Evolutionary conservation across 2,888 invertebrate species (phyloP).

Genomic region (Oxycera nigricornis): DNA sequence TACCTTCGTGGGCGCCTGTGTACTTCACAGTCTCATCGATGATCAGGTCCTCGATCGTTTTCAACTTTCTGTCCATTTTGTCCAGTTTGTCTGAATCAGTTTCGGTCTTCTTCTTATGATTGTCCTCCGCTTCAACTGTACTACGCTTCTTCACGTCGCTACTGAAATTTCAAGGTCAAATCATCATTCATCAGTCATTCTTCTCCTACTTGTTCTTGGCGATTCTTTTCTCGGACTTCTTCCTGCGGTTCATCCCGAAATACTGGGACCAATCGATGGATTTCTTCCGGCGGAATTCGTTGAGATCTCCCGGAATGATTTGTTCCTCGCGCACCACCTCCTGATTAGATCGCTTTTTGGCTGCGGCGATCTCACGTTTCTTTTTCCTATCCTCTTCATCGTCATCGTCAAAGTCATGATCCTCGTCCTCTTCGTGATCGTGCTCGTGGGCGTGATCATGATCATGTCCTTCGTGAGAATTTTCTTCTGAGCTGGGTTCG

Average conservation of each 20-base stretch:
- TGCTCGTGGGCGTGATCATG: conserved; percentile 51
- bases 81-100: conserved; percentile 68
- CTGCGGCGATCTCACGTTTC: conserved; percentile 56
- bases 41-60: conserved; percentile 78
- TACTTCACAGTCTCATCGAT: conserved; percentile 81
- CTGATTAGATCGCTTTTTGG: conserved; percentile 49
- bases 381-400: conserved; percentile 62
- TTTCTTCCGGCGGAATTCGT: conserved; percentile 73
- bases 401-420: conserved; percentile 52
- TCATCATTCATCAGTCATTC: conserved; percentile 52
- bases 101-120: conserved; percentile 56
- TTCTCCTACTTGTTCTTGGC: conserved; percentile 62
- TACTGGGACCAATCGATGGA: conserved; percentile 88
- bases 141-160: conserved; percentile 51
- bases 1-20: conserved; percentile 74
- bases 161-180: conserved; percentile 17
- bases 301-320: conserved; percentile 62
- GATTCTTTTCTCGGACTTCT: conserved; percentile 65
- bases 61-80: conserved; percentile 76
- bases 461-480: conserved; percentile 49
- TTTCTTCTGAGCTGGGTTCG: conserved; percentile 37
- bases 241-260: conserved; percentile 83
- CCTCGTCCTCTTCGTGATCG: conserved; percentile 59
- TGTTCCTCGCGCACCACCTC: conserved; percentile 53
- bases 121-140: conserved; percentile 60